These are phyloP conservation scores for Macrobrachium rosenbergii DNA, from an alignment of 1,140 invertebrate species.

Conservation along the genomic window DNA sequence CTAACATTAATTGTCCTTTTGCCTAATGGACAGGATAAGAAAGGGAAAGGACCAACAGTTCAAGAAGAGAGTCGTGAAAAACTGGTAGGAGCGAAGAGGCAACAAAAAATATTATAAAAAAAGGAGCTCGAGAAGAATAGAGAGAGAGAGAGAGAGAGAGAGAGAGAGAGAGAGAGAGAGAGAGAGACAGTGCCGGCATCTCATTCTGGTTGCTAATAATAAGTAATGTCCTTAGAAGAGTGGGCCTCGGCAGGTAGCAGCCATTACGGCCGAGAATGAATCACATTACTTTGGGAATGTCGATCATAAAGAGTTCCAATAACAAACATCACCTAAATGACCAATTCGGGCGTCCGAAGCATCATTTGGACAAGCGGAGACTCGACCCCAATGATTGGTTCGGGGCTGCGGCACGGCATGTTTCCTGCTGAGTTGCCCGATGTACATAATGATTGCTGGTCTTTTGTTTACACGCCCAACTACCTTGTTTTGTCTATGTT, in stretches of 20 bases:
- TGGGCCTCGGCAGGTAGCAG: constrained; percentile 7
- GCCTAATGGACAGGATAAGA: too few relatives aligned
- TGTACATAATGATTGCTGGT: constrained; percentile 58
- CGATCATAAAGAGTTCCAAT: constrained; percentile 63
- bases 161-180: constrained; percentile 35
- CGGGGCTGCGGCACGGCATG: constrained; percentile 23
- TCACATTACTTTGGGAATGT: constrained; percentile 61
- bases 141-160: constrained; percentile 42
- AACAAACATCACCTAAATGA: constrained; percentile 62
- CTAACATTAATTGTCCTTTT: too few relatives aligned
- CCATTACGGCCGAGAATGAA: constrained; percentile 52
- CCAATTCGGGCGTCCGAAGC: constrained; percentile 54
- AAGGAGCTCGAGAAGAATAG: background rate
- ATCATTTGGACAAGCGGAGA: constrained; percentile 52
- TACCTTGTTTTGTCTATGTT: constrained; percentile 15
- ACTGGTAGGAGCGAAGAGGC: background rate
- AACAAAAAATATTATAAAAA: background rate
- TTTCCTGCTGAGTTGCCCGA: constrained; percentile 56
- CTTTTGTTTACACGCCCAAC: constrained; percentile 44
- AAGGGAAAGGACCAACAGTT: background rate
- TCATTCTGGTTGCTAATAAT: background rate
- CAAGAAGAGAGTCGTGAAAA: background rate
- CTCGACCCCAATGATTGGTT: constrained; percentile 58
- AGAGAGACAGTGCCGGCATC: background rate
- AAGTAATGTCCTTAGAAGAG: constrained; percentile 6